These are phyloP conservation scores for Polymixis lichenea DNA, from an alignment of 2,888 invertebrate species.

Conservation along the genomic window DNA sequence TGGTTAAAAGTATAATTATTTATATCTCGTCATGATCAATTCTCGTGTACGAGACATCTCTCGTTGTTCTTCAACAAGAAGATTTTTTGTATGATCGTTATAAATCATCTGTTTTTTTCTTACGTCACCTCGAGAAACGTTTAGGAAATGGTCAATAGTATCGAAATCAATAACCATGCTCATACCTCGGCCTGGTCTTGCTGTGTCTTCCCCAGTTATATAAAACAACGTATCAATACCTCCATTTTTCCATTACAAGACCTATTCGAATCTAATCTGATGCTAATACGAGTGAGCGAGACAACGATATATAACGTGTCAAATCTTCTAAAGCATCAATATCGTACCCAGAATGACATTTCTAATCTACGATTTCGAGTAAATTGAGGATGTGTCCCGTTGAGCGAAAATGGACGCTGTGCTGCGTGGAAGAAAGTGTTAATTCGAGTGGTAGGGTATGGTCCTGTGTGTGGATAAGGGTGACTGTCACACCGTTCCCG, in stretches of 20 bases:
- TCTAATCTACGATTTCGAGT: conserved; percentile 67
- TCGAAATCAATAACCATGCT: background rate
- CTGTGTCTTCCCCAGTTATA: background rate
- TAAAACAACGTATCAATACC: conserved; percentile 25
- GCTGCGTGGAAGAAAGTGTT: conserved; percentile 5
- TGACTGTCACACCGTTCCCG: conserved; percentile 58
- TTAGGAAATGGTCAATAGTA: background rate
- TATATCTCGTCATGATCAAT: background rate
- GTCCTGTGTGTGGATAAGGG: conserved; percentile 26
- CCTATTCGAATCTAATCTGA: conserved; percentile 43
- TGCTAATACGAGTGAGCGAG: conserved; percentile 54
- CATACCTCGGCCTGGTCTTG: background rate
- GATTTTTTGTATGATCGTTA: background rate
- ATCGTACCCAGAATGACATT: conserved; percentile 67
- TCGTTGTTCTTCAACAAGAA: too few species aligned
- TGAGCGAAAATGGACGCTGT: conserved; percentile 45
- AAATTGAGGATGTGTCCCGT: conserved; percentile 58
- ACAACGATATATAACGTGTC: conserved; percentile 62
- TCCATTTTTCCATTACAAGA: conserved; percentile 33
- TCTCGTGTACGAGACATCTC: background rate
- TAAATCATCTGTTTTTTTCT: background rate
- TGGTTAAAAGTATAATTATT: too few species aligned
- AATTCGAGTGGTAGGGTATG: conserved; percentile 17
- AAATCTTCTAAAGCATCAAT: conserved; percentile 68
- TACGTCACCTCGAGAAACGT: background rate